A percentile compares a stretch with the other conserved stretches of the same genome.
Conservation (phyloP, 1,140 invertebrate species). For the Microplitis demolitor region DNA sequence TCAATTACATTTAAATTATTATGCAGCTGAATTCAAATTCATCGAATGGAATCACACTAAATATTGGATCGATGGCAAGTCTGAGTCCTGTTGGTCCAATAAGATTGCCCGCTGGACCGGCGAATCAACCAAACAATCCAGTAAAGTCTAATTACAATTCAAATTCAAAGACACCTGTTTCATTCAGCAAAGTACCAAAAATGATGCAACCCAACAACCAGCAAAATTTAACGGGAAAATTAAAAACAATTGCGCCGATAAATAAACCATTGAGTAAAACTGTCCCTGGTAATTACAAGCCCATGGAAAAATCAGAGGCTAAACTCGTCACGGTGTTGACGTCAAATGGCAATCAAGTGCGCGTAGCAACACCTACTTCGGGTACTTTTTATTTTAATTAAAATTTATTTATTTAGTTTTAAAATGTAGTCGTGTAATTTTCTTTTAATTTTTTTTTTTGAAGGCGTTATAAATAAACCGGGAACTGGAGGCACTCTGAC, state of each 20-base stretch:
- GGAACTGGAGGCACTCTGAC: constrained; percentile 36
- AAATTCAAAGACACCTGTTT: constrained; percentile 11
- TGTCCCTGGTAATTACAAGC: constrained; percentile 42
- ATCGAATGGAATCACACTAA: constrained; percentile 55
- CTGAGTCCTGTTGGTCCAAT: constrained; percentile 57
- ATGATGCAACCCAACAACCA: constrained; percentile 17
- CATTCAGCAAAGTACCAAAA: constrained; percentile 22
- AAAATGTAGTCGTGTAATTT: neutral
- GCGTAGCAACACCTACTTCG: constrained; percentile 34
- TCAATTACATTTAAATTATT: neutral
- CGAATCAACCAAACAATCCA: constrained; percentile 23
- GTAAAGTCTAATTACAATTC: constrained; percentile 9
- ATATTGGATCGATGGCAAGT: constrained; percentile 60
- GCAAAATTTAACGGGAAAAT: constrained; percentile 38
- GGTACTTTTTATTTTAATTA: constrained; percentile 25
- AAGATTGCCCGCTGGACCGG: constrained; percentile 45
- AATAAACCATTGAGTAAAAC: constrained; percentile 45
- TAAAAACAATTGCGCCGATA: constrained; percentile 46
- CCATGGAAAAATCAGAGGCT: constrained; percentile 41
- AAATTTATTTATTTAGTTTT: too few species aligned
- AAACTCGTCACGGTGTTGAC: constrained; percentile 45
- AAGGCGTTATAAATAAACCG: constrained; percentile 34
- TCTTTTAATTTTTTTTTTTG: constrained; percentile 9
- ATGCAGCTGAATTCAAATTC: constrained; percentile 38
- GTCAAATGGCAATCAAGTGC: constrained; percentile 36